Conservation (phyloP, 37 sponge, comb jelly and placozoan species). For the Ephydatia muelleri region DNA sequence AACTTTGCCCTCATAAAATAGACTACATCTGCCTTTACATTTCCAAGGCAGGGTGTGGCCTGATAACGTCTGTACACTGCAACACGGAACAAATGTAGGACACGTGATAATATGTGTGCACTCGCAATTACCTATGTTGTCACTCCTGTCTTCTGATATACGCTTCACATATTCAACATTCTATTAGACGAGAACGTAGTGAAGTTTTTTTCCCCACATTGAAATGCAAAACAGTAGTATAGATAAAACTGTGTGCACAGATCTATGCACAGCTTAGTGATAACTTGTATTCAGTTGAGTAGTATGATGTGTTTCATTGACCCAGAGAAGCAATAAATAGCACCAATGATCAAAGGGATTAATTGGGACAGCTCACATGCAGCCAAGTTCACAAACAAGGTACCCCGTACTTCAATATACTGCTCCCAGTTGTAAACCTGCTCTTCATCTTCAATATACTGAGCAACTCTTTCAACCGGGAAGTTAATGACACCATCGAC, state of each 20-base stretch:
- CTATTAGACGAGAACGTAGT: neutral
- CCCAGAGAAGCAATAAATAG: no score
- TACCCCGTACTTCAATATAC: no score
- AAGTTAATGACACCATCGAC: slow-evolving; percentile 45
- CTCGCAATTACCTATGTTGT: neutral
- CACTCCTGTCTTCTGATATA: neutral
- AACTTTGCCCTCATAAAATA: slow-evolving; percentile 28
- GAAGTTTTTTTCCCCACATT: no score
- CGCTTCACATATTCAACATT: neutral
- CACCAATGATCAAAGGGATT: no score
- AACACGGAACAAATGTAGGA: neutral
- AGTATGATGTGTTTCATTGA: no score
- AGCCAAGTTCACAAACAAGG: no score
- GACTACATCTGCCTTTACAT: slow-evolving; percentile 35
- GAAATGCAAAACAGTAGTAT: no score
- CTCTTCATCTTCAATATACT: neutral
- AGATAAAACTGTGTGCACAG: no score
- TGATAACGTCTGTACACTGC: slow-evolving; percentile 22
- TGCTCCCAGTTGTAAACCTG: slow-evolving; percentile 22
- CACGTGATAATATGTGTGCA: neutral
- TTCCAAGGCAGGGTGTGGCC: slow-evolving; percentile 44
- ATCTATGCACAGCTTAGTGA: no score
- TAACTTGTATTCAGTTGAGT: no score
- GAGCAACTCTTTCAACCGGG: slow-evolving; percentile 40
- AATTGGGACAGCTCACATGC: no score